Conservation (phyloP, 2,888 invertebrate species). For the Tipula vernalis region DNA sequence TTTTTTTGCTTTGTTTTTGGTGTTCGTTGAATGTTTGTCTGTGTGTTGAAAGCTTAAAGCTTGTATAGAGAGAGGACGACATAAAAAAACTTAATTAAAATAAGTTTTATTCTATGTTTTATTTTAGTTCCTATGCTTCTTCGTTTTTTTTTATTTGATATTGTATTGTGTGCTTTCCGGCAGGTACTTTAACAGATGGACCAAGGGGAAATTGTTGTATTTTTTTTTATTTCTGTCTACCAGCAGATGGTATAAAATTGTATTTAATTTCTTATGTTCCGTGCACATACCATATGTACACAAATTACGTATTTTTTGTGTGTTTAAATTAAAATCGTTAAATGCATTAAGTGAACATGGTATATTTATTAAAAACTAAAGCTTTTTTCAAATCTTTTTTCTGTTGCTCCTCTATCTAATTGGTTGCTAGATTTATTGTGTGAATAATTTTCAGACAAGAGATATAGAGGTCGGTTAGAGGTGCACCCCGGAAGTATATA, state of each 20-base stretch:
- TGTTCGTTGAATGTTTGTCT: background rate
- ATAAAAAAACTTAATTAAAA: background rate
- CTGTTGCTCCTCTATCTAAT: background rate
- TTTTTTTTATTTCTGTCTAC: background rate
- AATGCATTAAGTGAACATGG: background rate
- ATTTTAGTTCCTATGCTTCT: background rate
- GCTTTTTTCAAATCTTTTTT: background rate
- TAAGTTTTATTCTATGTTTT: background rate
- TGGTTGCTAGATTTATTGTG: background rate
- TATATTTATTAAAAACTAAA: background rate
- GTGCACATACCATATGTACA: background rate
- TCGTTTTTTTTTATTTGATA: background rate
- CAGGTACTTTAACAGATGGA: background rate
- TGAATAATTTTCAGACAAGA: background rate
- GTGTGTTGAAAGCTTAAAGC: background rate
- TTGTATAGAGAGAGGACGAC: background rate
- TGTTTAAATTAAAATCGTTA: background rate
- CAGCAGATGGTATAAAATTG: background rate
- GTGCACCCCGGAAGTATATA: background rate
- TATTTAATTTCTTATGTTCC: background rate
- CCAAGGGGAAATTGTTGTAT: background rate
- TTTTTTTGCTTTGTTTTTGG: background rate
- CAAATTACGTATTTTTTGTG: background rate
- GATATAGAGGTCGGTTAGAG: background rate
- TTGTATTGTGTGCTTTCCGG: slow-evolving; percentile 4